Base-by-base conservation (phyloP, 35 echinoderm and acorn worm species). In the Strongylocentrotus purpuratus region DNA sequence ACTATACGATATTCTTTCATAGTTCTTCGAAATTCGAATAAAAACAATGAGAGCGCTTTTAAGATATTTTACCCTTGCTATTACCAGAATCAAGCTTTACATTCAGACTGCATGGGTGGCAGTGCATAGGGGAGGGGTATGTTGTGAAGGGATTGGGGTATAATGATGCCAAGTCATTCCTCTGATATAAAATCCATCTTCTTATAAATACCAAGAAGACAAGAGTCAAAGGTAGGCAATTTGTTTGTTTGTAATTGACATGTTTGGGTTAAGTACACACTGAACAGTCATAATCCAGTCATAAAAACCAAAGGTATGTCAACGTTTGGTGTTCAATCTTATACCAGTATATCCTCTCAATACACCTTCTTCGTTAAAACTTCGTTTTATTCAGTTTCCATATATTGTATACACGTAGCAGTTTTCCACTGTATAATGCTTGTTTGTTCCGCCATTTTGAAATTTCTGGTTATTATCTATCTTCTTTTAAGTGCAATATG, bases 301-400 rank as follows among this genome's bases (percentile, higher is more conserved):
- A 78, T 78, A 78, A 78, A 78, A 78, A 78, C 65, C 65, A 78
- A 78, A 78, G 65, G 20, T 78, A 78, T 78, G 65, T 78, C 65
- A 55, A 55, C 50, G 50, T 55, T 55, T 14, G 50, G 50, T n/a
- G 22, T 28, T 22, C 65, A n/a, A 7, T 78, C 65, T 28, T 8
- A 78, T 78, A 78, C 20, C 7, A 28, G 22, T 22, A n/a, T 78
- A 78, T 78, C 22, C 6, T 15, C 20, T 78, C 18, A 78, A 78
- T 78, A 18, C 65, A 28, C 20, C 22, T 78, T 78, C 65, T 78
- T n/a, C 22, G 25, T 78, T 78, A 28, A 78, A 78, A 78, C 65
- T 78, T n/a, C 5, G 25, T 78, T n/a, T 22, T 78, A 8, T 78
- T 78, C 65, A 22, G 1, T 7, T 28, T 70, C 6, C 61, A 70